Evolutionary conservation across 1,140 invertebrate species (phyloP), one percentile per base, ranked within the genome.

Genomic region (Listronotus bonariensis): DNA sequence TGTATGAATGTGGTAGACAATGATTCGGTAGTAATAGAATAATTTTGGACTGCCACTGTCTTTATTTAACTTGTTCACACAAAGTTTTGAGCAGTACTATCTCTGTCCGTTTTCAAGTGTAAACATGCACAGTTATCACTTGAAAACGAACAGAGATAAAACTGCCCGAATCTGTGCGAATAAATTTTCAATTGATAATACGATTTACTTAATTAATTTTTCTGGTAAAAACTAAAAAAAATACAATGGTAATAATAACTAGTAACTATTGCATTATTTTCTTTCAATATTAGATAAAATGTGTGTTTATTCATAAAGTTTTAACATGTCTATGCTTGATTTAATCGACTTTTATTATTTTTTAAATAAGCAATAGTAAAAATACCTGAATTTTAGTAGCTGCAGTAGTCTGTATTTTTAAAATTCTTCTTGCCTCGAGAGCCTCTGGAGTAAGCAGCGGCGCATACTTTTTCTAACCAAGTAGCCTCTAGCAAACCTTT

Each of bases 351-450:
- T 43, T n/a, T 10, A 43, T 31, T n/a, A n/a, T 32, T 46, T 14
- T 12, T 14, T 36, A 58, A 41, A 62, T 6, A 59, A 18, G 0
- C 6, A 52, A 52, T n/a, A 52, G 32, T 10, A 52, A 15, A 68
- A 68, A 71, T 70, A 83, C 83, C 78, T 89, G 88, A 64, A 90
- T 89, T 66, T 82, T 83, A 0, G 77, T 80, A 20, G 86, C 87
- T 1, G 87, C 85, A n/a, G 34, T 15, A 41, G 64, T 69, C 48
- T 51, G 17, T 38, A 59, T 48, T 61, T 76, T 81, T 46, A 82
- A 74, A 2, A 72, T 68, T 48, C 75, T 77, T 63, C 80, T 72
- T 40, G 80, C 71, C 60, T 83, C 76, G 54, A 75, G 77, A 41
- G 79, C 72, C 72, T 82, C 82, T 6, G 78, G 76, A 15, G 79